Evolutionary conservation across 2,113 vertebrate genomes (phyloP).

Genomic region (Holacanthus passer): DNA sequence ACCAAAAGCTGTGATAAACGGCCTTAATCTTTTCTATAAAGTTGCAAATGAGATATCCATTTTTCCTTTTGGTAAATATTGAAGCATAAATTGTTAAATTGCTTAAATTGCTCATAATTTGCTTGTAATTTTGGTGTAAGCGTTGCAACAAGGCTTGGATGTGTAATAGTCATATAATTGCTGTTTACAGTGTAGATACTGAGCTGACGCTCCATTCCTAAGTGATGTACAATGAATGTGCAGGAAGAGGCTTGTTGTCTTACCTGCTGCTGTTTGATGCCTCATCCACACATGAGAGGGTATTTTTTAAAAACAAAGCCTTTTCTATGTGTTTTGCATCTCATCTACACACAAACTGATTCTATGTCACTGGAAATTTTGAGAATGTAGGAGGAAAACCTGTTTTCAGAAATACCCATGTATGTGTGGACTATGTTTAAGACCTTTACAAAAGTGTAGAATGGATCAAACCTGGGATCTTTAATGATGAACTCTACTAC

Average conservation of each 20-base stretch:
- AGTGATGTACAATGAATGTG: background rate
- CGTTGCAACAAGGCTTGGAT: background rate
- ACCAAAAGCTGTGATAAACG: background rate
- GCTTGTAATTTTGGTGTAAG: background rate
- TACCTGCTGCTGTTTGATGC: background rate
- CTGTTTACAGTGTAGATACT: constrained; percentile 29
- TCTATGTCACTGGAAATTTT: too few species aligned
- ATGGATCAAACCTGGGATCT: background rate
- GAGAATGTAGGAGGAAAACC: too few species aligned
- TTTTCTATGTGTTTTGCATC: too few species aligned
- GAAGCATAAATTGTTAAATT: too few species aligned
- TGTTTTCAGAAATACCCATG: too few species aligned
- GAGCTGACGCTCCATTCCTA: constrained; percentile 1
- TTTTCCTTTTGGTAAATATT: background rate
- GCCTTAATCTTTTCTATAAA: background rate
- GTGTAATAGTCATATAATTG: constrained; percentile 42
- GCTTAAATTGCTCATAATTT: too few species aligned
- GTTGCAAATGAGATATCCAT: background rate
- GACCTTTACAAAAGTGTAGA: background rate
- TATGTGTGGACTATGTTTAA: too few species aligned
- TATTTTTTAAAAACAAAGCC: too few species aligned
- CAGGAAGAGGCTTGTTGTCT: constrained; percentile 17
- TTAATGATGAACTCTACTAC: background rate
- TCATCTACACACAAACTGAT: too few species aligned
- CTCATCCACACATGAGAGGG: too few species aligned